Conservation (phyloP, 2,113 vertebrate genomes). For the Podarcis cretensis region DNA sequence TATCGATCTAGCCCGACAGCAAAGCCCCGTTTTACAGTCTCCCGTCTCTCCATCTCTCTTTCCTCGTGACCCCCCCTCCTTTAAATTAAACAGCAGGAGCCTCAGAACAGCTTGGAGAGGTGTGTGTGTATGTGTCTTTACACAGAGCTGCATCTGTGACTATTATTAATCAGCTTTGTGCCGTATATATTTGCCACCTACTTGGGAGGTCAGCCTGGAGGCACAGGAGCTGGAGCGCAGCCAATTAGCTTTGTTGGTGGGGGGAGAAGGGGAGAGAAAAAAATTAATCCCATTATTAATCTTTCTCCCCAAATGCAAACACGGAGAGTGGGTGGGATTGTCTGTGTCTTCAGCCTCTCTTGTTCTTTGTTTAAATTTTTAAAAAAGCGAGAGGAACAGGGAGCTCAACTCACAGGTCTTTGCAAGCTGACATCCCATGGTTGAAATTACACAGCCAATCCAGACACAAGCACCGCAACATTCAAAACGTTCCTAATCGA, state of each 20-base stretch:
- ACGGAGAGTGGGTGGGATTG: neutral
- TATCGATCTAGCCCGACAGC: neutral
- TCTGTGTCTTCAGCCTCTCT: neutral
- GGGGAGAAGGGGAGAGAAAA: neutral
- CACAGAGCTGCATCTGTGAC: neutral
- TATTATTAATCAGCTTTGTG: conserved; percentile 19
- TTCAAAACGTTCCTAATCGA: neutral
- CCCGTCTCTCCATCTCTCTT: neutral
- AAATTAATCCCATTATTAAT: conserved; percentile 35
- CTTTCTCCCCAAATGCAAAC: neutral
- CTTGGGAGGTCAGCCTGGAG: conserved; percentile 57
- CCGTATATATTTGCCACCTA: neutral
- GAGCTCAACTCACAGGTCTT: neutral
- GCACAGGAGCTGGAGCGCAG: conserved; percentile 41
- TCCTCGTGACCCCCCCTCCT: neutral
- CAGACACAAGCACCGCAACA: no score
- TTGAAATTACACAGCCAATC: no score
- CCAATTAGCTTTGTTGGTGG: conserved; percentile 25
- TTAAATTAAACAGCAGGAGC: conserved; percentile 1
- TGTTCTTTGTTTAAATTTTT: neutral
- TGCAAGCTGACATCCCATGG: neutral
- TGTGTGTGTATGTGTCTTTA: neutral
- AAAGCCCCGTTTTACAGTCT: neutral
- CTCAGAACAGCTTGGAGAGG: no score
- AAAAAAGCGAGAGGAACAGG: neutral